Base-by-base conservation (phyloP, 2,797 vertebrate genomes). In the Lepidocolaptes lacrymiger region DNA sequence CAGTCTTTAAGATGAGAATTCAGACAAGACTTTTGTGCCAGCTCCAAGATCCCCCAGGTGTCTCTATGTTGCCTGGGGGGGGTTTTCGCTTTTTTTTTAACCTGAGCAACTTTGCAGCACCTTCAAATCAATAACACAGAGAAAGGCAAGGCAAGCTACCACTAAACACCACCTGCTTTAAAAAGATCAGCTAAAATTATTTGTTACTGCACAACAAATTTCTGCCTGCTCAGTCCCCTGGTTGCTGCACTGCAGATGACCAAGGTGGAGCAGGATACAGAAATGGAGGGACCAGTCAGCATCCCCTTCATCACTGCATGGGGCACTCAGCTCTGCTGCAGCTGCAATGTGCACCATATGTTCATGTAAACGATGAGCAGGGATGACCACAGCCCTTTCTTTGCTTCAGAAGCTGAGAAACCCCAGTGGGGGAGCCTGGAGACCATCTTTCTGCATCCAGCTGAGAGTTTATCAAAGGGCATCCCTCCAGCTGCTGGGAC, bases 401-500 rank as follows among this genome's bases (percentile, higher is more conserved):
- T 88, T 82, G 48, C 48, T 71, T 63, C 71, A 71, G 69, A 22
- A 90, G 71, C 30, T 51, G 52, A 85, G 80, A 77, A 82, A 71
- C 27, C 28, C 49, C 74, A 8, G 27, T 10, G 44, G 41, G 32
- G 36, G 56, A 91, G 74, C 59, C 48, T 52, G 44, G 66, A 74
- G 56, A 51, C 14, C 63, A n/a, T 37, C 34, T 37, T 74, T 51
- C 77, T 52, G 44, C 88, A 80, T 27, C 63, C 88, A 87, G 59
- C 63, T 61, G 81, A 26, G 83, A 77, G 32, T 24, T 80, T 78
- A 69, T 67, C 55, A 30, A 52, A 77, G 75, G 66, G 69, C 81
- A 96, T 76, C 69, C 56, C 69, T 86, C 34, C 64, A 91, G 95
- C 61, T 51, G 27, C 71, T 67, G 66, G 88, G 77, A 82, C 64